Evolutionary conservation across 2,888 invertebrate genomes (phyloP).

Genomic region (Prosapia bicincta): DNA sequence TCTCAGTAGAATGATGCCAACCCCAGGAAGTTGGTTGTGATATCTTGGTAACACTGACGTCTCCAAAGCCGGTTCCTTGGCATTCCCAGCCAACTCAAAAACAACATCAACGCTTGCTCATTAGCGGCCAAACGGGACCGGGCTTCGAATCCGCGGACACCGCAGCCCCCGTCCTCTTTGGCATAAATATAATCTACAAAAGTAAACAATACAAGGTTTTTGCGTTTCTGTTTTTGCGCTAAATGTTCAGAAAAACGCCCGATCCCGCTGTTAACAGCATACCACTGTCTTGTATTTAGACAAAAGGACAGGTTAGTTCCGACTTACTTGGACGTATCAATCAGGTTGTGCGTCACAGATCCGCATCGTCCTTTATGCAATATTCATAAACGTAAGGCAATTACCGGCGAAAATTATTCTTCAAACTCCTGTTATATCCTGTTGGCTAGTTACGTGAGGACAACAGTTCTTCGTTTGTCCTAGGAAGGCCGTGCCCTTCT

Average conservation of each 20-base stretch:
- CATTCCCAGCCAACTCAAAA: neutral
- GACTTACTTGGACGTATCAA: neutral
- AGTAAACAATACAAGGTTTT: neutral
- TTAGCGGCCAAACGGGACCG: neutral
- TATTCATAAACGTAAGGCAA: no score
- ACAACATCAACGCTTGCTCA: neutral
- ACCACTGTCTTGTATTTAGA: neutral
- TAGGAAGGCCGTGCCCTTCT: no score
- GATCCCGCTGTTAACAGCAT: neutral
- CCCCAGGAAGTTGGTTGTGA: neutral
- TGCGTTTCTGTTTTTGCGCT: neutral
- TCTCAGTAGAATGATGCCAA: neutral
- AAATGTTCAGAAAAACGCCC: neutral
- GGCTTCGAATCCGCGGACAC: no score
- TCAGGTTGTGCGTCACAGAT: no score
- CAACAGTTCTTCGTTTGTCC: no score
- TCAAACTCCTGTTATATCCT: no score
- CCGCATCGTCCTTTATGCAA: no score
- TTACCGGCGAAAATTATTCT: no score
- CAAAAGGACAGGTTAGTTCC: neutral
- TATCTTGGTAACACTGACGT: neutral
- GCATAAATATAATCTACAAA: neutral
- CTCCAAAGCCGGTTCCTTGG: neutral
- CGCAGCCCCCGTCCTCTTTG: no score
- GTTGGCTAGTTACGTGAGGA: no score